Conservation (phyloP, 2,797 vertebrate genomes). For the Diplodus sargus region DNA sequence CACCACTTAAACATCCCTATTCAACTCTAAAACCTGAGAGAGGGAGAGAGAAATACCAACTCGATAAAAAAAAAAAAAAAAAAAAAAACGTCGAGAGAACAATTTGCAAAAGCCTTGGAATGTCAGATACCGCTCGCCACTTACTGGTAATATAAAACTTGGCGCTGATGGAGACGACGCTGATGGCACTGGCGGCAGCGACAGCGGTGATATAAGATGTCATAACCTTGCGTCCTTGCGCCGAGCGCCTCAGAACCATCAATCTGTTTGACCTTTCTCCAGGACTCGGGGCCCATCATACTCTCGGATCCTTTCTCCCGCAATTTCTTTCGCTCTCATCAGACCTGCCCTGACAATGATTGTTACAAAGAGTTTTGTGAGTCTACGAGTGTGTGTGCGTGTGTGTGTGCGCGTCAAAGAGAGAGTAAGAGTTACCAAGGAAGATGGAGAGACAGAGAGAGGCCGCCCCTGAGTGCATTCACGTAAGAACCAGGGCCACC, state of each 20-base stretch:
- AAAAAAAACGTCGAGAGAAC: slow-evolving; percentile 59
- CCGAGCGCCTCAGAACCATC: slow-evolving; percentile 54
- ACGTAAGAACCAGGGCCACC: slow-evolving; percentile 64
- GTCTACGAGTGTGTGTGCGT: slow-evolving; percentile 5
- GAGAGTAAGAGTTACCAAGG: slow-evolving; percentile 11
- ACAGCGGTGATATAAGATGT: slow-evolving; percentile 74
- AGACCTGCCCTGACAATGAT: slow-evolving; percentile 61
- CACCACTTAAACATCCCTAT: slow-evolving; percentile 79
- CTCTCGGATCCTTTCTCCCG: slow-evolving; percentile 50
- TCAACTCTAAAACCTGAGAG: slow-evolving; percentile 73
- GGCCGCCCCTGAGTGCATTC: slow-evolving; percentile 60
- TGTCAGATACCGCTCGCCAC: slow-evolving; percentile 68
- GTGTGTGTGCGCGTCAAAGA: slow-evolving; percentile 1
- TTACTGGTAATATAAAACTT: slow-evolving; percentile 72
- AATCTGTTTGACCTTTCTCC: slow-evolving; percentile 76
- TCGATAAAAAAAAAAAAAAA: neutral
- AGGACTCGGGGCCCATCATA: slow-evolving; percentile 45
- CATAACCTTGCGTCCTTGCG: slow-evolving; percentile 71
- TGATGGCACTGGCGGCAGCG: slow-evolving; percentile 60
- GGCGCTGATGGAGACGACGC: slow-evolving; percentile 52
- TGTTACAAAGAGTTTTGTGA: slow-evolving; percentile 52
- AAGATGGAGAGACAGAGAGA: slow-evolving; percentile 52
- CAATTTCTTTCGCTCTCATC: slow-evolving; percentile 57
- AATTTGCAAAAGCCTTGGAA: slow-evolving; percentile 76
- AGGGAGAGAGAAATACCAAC: slow-evolving; percentile 65